Percentiles rank a stretch among this genome's conserved stretches.
Evolutionary conservation across 2,797 vertebrate genomes (phyloP).

Genomic region (Cyprinella venusta): DNA sequence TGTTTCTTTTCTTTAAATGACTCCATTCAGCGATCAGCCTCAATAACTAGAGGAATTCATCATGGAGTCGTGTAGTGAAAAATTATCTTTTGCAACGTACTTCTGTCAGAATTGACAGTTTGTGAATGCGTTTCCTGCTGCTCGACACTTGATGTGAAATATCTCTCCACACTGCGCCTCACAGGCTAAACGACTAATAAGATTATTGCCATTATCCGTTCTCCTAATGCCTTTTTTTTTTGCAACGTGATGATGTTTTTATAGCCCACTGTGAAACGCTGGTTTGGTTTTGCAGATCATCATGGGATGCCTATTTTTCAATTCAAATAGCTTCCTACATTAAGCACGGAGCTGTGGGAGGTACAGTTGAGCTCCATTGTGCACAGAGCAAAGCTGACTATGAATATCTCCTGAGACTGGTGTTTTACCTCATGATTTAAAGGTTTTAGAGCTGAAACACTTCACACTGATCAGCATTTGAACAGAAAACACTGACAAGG

Average conservation of each 20-base stretch:
- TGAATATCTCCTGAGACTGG: conserved; percentile 51
- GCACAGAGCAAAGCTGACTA: conserved; percentile 54
- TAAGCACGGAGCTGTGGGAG: conserved; percentile 69
- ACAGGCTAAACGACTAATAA: conserved; percentile 51
- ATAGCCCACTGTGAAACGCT: conserved; percentile 58
- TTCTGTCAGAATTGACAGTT: conserved; percentile 47
- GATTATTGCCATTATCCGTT: conserved; percentile 62
- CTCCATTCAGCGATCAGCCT: background rate
- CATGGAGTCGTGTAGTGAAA: conserved; percentile 57
- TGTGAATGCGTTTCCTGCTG: conserved; percentile 50
- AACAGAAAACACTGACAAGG: conserved; percentile 8
- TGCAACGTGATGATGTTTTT: conserved; percentile 54
- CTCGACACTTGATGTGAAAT: conserved; percentile 46
- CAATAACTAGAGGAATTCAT: conserved; percentile 55
- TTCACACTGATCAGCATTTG: background rate
- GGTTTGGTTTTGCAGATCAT: conserved; percentile 64
- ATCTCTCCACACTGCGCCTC: conserved; percentile 49
- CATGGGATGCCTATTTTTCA: conserved; percentile 68
- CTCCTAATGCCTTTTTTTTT: conserved; percentile 39
- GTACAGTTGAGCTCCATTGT: conserved; percentile 64
- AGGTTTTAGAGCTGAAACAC: conserved; percentile 1
- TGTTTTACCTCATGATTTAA: conserved; percentile 25
- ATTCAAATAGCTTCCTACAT: conserved; percentile 69
- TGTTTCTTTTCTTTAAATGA: conserved; percentile 1
- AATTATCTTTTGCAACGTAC: conserved; percentile 42